These are phyloP conservation scores for Adelognathus sp. DNA, from an alignment of 2,888 invertebrate species.

Conservation along the genomic window DNA sequence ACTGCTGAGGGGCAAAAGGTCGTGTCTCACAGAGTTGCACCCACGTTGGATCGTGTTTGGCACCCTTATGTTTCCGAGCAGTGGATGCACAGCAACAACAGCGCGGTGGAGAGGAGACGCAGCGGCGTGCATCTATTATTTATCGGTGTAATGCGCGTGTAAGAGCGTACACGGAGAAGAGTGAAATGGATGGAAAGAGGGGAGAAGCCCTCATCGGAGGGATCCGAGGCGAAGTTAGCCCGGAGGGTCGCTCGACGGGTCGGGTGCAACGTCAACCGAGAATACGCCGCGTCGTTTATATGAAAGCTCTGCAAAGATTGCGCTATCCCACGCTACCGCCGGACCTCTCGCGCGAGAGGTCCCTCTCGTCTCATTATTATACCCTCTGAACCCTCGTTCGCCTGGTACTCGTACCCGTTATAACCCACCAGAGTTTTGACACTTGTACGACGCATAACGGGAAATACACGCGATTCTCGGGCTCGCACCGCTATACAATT, in stretches of 20 bases:
- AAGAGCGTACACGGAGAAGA: constrained; percentile 1
- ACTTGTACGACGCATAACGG: constrained; percentile 55
- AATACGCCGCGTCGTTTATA: constrained; percentile 6
- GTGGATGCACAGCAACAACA: constrained; percentile 5
- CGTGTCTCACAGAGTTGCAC: too few relatives aligned
- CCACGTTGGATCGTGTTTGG: too few relatives aligned
- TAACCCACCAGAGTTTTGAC: constrained; percentile 62
- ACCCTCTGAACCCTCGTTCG: constrained; percentile 27
- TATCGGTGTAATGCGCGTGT: constrained; percentile 17
- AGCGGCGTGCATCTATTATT: constrained; percentile 46
- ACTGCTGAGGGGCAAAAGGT: too few relatives aligned
- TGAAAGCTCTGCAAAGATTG: constrained; percentile 43
- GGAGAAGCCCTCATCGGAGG: background rate
- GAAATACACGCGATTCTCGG: constrained; percentile 21
- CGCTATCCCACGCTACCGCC: constrained; percentile 56
- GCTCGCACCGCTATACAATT: background rate
- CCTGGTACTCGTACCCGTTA: constrained; percentile 58
- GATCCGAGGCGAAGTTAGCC: background rate
- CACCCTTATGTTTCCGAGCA: too few relatives aligned
- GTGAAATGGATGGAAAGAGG: constrained; percentile 16
- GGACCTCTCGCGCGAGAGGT: constrained; percentile 34
- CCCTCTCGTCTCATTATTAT: constrained; percentile 47
- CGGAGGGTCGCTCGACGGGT: constrained; percentile 52
- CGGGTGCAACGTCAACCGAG: constrained; percentile 37
- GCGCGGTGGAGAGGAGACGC: constrained; percentile 5